Percentiles rank a stretch among this genome's conserved stretches.
phyloP scores from a whole-genome alignment of 2,797 vertebrate genomes.

The Microhierax caerulescens region DNA sequence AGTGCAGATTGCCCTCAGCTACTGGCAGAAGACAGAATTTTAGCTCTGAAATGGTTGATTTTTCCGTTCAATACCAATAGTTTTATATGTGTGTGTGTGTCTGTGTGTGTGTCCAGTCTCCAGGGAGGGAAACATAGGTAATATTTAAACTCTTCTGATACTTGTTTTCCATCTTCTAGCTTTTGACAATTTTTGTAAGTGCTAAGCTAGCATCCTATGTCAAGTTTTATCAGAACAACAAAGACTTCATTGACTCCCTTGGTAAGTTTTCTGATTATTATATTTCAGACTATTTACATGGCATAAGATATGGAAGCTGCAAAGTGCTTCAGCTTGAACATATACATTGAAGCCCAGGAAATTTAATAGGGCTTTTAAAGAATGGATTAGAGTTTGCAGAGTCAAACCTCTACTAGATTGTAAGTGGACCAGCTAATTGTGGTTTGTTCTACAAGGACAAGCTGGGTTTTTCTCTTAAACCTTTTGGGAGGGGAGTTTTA shows the following conservation, averaged over 20 bases:
- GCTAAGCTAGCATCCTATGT: constrained; percentile 93
- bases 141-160: background rate
- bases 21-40: background rate
- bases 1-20: background rate
- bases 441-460: background rate
- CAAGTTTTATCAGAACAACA: constrained; percentile 98
- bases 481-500: background rate
- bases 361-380: background rate
- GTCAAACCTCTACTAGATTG: background rate
- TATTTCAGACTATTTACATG: background rate
- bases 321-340: background rate
- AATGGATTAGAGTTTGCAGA: background rate
- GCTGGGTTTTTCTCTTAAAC: background rate
- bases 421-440: background rate
- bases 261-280: constrained; percentile 82
- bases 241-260: constrained; percentile 98
- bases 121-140: background rate
- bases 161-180: constrained; percentile 75
- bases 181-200: constrained; percentile 98
- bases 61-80: background rate
- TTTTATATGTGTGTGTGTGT: too few species aligned
- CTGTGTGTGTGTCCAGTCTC: too few species aligned
- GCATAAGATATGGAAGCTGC: background rate
- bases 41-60: background rate
- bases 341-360: background rate